Base-by-base conservation (phyloP, 2,113 vertebrate genomes). In the Leucosticte australis region DNA sequence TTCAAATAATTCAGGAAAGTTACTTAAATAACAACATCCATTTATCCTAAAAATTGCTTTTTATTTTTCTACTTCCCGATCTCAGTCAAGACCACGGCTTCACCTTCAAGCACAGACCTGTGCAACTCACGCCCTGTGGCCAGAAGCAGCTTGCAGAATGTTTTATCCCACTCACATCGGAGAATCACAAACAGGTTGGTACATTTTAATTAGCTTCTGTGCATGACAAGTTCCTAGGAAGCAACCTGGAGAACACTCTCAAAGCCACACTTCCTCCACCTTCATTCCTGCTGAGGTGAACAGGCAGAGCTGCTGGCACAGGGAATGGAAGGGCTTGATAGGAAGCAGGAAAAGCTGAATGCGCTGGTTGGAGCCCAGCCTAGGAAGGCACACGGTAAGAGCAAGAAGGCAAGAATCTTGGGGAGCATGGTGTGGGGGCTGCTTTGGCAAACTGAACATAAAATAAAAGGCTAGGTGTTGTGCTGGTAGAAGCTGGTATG, bases 21-120 rank as follows among this genome's bases (percentile, higher is more conserved):
- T 63, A 68, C 75, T 83, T 46, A 41, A 82, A 69, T 50, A 87
- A 60, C n/a, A 49, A 55, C 0, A 1, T 52, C 89, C 19, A 8
- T 30, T 91, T 39, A 44, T 64, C 31, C 69, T 71, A 78, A 95
- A 87, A 75, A 57, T 75, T 91, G 49, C n/a, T 64, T 73, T 75
- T 64, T 56, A 13, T 62, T 71, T 82, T 85, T 64, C 67, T 39
- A 79, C 41, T 46, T 27, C n/a, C 73, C 47, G 13, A 74, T 63
- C 75, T 86, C 85, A 83, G 55, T 31, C 63, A 81, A 68, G 49
- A 24, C 80, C 44, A 35, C 0, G 0, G 46, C 50, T 92, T 55
- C 13, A 6, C 30, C 13, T 22, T 92, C 91, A 89, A 91, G 91
- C 69, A 82, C 39, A 55, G 83, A n/a, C 91, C 73, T 94, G 87